Evolutionary conservation across 2,888 invertebrate genomes (phyloP), one percentile per base, ranked within the genome.

Genomic region (Parnassius smintheus): DNA sequence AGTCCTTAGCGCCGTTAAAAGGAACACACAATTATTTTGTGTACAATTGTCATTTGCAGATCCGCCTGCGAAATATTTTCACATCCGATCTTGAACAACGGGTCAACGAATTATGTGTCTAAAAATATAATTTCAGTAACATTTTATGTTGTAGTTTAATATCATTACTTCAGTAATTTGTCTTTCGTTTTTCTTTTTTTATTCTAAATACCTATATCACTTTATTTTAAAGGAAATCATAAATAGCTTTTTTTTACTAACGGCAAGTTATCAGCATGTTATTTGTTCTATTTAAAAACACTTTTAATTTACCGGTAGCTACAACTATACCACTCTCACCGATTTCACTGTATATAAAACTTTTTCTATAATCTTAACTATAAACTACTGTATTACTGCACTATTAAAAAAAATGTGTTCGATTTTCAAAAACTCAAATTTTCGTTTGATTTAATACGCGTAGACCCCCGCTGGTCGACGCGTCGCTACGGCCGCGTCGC

Each of bases 71-170:
- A 73, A 83, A 83, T 81, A 75, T 76, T 82, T 80, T 81, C 71
- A 76, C 78, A 78, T 78, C 72, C 75, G 75, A 72, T 76, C 72
- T 70, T 72, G 18, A 71, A 69, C 72, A 66, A 72, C 79, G 78
- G 88, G 87, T 88, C 86, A 86, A 80, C 74, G 86, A 68, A 82
- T 87, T 82, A 77, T 75, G 73, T 70, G 75, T 75, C 79, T 64
- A 64, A 64, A 64, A 64, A 59, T 64, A 64, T 52, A 56, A 56
- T 51, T 62, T 56, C 42, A 48, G 45, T 35, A 18, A 22, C 51
- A 49, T 49, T 50, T 56, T 25, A 35, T 13, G 10, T n/a, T 53
- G 53, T 25, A 25, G 9, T 46, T 13, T 49, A 9, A 11, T 46
- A n/a, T 46, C 46, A n/a, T 46, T n/a, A 44, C 2, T 11, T 44